Evolutionary conservation across 1,140 invertebrate species (phyloP).

Genomic region (Zaprionus lachaisei): DNA sequence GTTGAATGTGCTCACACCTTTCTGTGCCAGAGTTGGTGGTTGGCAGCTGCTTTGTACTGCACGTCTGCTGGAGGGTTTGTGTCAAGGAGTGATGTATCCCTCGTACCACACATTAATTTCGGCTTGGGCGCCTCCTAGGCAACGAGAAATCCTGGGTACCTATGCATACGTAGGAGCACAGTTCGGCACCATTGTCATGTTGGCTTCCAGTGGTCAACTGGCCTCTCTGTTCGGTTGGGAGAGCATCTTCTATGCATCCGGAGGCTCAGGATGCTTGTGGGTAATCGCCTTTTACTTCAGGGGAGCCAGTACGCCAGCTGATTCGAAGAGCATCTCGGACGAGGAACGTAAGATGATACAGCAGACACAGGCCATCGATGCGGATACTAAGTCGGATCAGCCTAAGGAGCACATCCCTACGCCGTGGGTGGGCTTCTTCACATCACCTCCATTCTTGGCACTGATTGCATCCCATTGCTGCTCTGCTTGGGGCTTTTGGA

Average conservation of each 20-base stretch:
- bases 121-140: conserved; percentile 89
- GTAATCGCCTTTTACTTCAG: conserved; percentile 87
- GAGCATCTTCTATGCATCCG: conserved; percentile 91
- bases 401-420: conserved; percentile 48
- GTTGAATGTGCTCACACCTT: conserved; percentile 85
- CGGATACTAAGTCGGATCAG: conserved; percentile 20
- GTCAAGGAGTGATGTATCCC: conserved; percentile 92
- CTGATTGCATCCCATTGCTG: conserved; percentile 92
- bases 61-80: conserved; percentile 91
- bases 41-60: conserved; percentile 87
- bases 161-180: conserved; percentile 88
- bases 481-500: conserved; percentile 98
- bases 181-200: conserved; percentile 90
- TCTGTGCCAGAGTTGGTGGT: conserved; percentile 82
- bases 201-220: conserved; percentile 68
- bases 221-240: conserved; percentile 90
- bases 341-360: conserved; percentile 88
- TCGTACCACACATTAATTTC: conserved; percentile 91
- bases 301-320: conserved; percentile 88
- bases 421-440: conserved; percentile 91
- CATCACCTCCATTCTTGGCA: conserved; percentile 92
- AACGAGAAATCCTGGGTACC: conserved; percentile 86
- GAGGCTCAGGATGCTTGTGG: conserved; percentile 87
- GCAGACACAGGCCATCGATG: conserved; percentile 45
- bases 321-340: conserved; percentile 86